Base-by-base conservation (phyloP, 2,797 vertebrate species). In the Lepilemur septentrionalis region DNA sequence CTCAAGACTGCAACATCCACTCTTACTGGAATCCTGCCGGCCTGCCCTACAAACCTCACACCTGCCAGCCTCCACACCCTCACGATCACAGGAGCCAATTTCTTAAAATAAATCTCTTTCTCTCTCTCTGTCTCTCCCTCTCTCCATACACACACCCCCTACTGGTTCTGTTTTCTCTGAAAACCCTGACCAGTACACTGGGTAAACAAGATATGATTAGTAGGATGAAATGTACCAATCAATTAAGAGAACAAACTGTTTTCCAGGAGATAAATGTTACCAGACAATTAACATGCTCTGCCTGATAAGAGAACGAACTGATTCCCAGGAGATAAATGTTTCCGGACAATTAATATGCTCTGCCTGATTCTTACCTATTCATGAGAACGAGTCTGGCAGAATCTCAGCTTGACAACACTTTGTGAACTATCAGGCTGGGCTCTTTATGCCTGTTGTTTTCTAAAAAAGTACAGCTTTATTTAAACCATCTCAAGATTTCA, bases 161-260 rank as follows among this genome's bases (percentile, higher is more conserved):
- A 70, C 75, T 83, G 91, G 43, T 28, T 87, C 86, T 88, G 48
- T 84, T 73, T 94, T 94, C 65, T 92, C 59, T 89, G 69, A 83
- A 63, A 96, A 67, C 30, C 41, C 70, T 83, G 32, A 69, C 41
- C 63, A 89, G 86, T 50, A 76, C 5, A 92, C 18, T 52, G n/a
- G 70, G 59, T 72, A 81, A 67, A 78, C 22, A 88, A 93, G 50
- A 52, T 76, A 91, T 63, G 46, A 50, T 35, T 85, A 86, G 80
- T 80, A 95, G 65, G 43, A 94, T 86, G 25, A 94, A 94, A 84
- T 59, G 38, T 80, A 65, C 69, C 69, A 94, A 78, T 5, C 15
- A 55, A 9, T 17, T 73, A 90, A 75, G 59, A 89, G 72, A 96
- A 96, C 70, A 86, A 95, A 89, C 70, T 86, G 38, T 70, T 89